phyloP scores from a whole-genome alignment of 2,113 vertebrate species.

The Ascaphus truei region DNA sequence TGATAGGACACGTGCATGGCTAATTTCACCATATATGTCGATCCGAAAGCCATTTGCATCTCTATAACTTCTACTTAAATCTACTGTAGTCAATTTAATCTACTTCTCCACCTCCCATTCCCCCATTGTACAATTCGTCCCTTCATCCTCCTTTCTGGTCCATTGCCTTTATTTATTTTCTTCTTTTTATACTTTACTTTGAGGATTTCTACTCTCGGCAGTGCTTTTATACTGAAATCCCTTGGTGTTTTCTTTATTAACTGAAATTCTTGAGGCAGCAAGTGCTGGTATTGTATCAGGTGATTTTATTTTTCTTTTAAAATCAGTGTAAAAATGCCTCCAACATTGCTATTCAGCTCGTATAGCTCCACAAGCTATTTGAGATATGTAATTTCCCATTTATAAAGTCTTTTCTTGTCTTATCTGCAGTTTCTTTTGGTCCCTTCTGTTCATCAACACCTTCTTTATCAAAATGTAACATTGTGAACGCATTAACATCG shows the following conservation, averaged over 20 bases:
- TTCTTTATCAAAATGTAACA: not conserved
- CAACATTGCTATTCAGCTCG: not conserved
- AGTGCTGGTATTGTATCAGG: conserved; percentile 27
- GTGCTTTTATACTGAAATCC: conserved; percentile 41
- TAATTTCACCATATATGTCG: not conserved
- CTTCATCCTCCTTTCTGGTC: conserved; percentile 2
- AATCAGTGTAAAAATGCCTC: not conserved
- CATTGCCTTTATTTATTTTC: conserved; percentile 17
- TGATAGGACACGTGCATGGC: not conserved
- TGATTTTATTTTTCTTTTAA: not conserved
- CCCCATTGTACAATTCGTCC: not conserved
- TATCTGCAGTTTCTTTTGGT: not conserved
- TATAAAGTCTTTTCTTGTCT: not conserved
- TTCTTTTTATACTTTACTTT: not conserved
- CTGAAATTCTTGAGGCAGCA: conserved; percentile 49
- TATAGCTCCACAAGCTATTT: not conserved
- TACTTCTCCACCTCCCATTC: not conserved
- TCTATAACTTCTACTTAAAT: not conserved
- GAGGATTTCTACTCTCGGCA: conserved; percentile 34
- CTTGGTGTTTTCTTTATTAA: conserved; percentile 36
- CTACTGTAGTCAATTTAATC: conserved; percentile 2
- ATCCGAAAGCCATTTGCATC: not conserved
- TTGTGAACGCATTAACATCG: no score
- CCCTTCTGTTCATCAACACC: not conserved
- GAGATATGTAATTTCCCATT: not conserved